Base-by-base conservation (phyloP, 2,113 vertebrate genomes). In the Odobenus rosmarus region DNA sequence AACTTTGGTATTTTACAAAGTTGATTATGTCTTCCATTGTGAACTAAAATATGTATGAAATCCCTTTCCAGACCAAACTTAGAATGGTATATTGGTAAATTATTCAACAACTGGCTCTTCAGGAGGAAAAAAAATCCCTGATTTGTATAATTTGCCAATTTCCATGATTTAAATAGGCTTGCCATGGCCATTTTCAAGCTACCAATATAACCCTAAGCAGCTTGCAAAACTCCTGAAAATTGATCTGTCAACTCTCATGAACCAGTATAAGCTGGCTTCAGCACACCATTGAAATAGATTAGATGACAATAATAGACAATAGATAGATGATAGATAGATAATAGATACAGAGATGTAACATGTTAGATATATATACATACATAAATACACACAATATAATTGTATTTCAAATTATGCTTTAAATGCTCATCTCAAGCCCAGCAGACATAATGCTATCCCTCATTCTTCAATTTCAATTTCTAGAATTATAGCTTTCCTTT, bases 211-310 rank as follows among this genome's bases (percentile, higher is more conserved):
- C 11, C 46, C 72, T 94, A 80, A 59, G 4, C 0, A 53, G 21
- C 53, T 89, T 95, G 51, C 61, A 88, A 31, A 93, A 94, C 33
- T 90, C 46, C 64, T 90, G 16, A 72, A 62, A 84, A 64, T 49
- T 0, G 71, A 51, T 83, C 11, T 16, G 26, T 71, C 55, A 77
- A 21, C 21, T 21, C 33, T 77, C 8, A 5, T 18, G 21, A 97
- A 46, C 26, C 53, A 31, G 18, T 14, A 39, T 71, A 36, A 94
- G 1, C 24, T 80, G 49, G 4, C 67, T 82, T 61, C 14, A 85
- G 46, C 42, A 74, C 4, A 59, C 15, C 31, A 46, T 1, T 91
- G 77, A 82, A 39, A 69, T 12, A 79, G 33, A 62, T 61, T 62
- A 57, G 26, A 39, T 31, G 59, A 79, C 33, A 46, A 9, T 36